Evolutionary conservation across 2,888 invertebrate species (phyloP).

Genomic region (Coelinius sp.): DNA sequence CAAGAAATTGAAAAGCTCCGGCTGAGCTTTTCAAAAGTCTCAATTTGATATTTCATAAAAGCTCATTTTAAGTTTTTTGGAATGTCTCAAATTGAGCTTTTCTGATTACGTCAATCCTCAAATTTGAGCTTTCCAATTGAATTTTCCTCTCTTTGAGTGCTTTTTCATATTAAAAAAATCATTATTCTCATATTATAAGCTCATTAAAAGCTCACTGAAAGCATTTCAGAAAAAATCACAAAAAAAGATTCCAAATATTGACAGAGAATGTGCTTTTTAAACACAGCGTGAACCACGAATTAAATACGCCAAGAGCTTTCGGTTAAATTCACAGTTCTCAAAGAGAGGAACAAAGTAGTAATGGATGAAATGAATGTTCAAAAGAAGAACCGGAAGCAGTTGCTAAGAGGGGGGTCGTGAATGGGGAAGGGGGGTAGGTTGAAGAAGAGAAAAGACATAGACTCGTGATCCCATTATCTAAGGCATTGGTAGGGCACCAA

Average conservation of each 20-base stretch:
- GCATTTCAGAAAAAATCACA: no score
- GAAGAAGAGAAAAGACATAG: conserved; percentile 24
- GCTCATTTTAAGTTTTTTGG: no score
- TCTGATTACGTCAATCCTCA: no score
- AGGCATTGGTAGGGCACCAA: conserved; percentile 1
- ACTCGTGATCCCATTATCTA: conserved; percentile 40
- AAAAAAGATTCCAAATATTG: not conserved
- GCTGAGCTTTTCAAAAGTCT: no score
- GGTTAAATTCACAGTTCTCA: conserved; percentile 4
- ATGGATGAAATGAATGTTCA: conserved; percentile 46
- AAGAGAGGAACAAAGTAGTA: conserved; percentile 39
- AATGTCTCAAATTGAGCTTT: no score
- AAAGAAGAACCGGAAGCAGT: conserved; percentile 44
- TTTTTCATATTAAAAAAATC: no score
- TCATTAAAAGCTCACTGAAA: no score
- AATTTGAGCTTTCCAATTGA: no score
- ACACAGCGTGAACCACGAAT: not conserved
- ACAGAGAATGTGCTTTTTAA: conserved; percentile 41
- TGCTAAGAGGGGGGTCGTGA: conserved; percentile 41
- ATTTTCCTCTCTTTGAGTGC: no score
- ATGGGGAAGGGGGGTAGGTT: not conserved
- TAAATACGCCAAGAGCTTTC: not conserved
- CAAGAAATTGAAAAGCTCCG: no score
- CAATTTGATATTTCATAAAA: no score
- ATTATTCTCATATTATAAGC: no score